Evolutionary conservation across 2,888 invertebrate genomes (phyloP), one percentile per base, ranked within the genome.

Genomic region (Metacarcinus magister): DNA sequence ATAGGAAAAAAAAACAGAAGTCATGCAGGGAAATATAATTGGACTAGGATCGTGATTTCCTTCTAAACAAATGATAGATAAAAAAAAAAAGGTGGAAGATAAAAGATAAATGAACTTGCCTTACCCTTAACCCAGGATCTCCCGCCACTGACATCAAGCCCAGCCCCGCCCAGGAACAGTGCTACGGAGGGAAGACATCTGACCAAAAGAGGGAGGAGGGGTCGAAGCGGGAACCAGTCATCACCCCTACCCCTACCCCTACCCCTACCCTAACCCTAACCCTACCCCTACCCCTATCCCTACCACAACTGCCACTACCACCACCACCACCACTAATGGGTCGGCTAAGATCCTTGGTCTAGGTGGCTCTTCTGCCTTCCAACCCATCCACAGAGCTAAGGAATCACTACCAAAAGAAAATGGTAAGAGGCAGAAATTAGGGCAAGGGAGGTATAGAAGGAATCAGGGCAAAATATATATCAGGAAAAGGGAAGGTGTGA

Each of bases 151-250:
- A 96, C 43, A 95, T 96, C 89, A 96, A 96, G 89, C 96, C 96
- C 8, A 96, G 94, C 48, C 95, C 95, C 16, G 90, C 94, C 54
- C 95, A 95, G 39, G 96, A 95, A 3, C 39, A 91, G 46, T 94
- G 96, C 75, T 94, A 96, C 44, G 95, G 96, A 0, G 96, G 93
- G 2, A 96, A 90, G 67, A 39, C 94, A 7, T 87, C 96, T 0
- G 96, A 96, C 96, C 87, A 95, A n/a, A 96, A 96, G 92, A 96
- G 93, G 28, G 96, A 96, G n/a, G 93, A 43, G 28, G 67, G 44
- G 32, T 60, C 48, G 39, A 95, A 93, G 89, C 87, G 92, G 67
- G 96, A 96, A 5, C 23, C 95, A n/a, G 95, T 93, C 19, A 60
- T 16, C 82, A 54, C 94, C 54, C n/a, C 95, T 39, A 92, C 94